Evolutionary conservation across 2,888 invertebrate species (phyloP).

Genomic region (Coenonympha glycerion): DNA sequence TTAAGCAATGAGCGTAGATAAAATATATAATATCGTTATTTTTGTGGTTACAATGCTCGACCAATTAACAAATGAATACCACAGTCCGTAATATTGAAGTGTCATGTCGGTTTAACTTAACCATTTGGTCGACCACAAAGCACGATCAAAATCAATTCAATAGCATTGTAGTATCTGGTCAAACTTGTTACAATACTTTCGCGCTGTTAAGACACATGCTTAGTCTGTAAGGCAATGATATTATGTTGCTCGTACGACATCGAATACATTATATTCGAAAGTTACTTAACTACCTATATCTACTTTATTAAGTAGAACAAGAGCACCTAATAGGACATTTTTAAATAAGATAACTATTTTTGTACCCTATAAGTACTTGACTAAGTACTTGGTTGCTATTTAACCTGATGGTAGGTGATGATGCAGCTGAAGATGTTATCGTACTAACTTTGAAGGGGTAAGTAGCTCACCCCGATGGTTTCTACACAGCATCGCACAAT

Average conservation of each 20-base stretch:
- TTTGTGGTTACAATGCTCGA: neutral
- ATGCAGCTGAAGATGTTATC: no score
- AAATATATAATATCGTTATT: neutral
- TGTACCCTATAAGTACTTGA: no score
- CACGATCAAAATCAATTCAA: neutral
- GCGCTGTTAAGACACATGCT: neutral
- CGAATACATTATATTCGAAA: neutral
- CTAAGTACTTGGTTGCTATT: no score
- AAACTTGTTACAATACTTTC: conserved; percentile 9
- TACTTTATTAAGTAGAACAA: no score
- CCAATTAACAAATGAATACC: neutral
- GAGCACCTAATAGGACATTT: no score
- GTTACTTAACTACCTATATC: no score
- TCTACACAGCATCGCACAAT: no score
- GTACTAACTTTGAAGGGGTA: no score
- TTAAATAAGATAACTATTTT: no score
- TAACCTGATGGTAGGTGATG: no score
- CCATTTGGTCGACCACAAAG: neutral
- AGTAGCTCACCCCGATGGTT: no score
- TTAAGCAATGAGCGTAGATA: no score
- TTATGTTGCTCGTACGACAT: neutral
- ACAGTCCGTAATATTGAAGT: neutral
- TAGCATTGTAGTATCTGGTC: neutral
- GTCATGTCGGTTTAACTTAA: neutral
- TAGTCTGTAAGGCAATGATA: neutral